Evolutionary conservation across 2,797 vertebrate genomes (phyloP).

Genomic region (Xerus rutilus): DNA sequence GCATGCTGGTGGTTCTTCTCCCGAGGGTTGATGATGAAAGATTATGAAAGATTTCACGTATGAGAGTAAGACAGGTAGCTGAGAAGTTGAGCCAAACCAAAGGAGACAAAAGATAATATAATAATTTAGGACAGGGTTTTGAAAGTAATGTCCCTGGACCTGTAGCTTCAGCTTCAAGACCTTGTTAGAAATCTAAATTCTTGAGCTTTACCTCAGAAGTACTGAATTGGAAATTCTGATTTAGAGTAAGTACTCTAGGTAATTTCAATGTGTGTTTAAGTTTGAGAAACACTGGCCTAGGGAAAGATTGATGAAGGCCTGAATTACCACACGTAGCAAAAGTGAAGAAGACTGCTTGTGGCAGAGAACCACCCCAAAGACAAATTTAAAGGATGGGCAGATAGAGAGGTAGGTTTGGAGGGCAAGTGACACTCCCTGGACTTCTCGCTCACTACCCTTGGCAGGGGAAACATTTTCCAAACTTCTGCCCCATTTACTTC

Average conservation of each 20-base stretch:
- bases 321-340: not conserved
- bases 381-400: not conserved
- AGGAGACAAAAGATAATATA: not conserved
- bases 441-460: not conserved
- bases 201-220: not conserved
- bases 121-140: not conserved
- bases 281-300: not conserved
- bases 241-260: not conserved
- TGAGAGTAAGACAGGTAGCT: not conserved
- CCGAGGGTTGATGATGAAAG: not conserved
- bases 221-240: not conserved
- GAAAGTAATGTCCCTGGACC: not conserved
- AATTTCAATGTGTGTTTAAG: not conserved
- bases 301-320: not conserved
- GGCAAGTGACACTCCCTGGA: not conserved
- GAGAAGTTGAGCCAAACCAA: not conserved
- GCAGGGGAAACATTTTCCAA: not conserved
- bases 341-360: not conserved
- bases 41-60: not conserved
- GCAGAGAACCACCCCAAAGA: not conserved
- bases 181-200: not conserved
- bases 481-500: slow-evolving; percentile 8
- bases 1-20: not conserved
- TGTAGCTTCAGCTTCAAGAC: not conserved
- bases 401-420: not conserved